Evolutionary conservation across 2,888 invertebrate species (phyloP).

Genomic region (Conus canariensis): DNA sequence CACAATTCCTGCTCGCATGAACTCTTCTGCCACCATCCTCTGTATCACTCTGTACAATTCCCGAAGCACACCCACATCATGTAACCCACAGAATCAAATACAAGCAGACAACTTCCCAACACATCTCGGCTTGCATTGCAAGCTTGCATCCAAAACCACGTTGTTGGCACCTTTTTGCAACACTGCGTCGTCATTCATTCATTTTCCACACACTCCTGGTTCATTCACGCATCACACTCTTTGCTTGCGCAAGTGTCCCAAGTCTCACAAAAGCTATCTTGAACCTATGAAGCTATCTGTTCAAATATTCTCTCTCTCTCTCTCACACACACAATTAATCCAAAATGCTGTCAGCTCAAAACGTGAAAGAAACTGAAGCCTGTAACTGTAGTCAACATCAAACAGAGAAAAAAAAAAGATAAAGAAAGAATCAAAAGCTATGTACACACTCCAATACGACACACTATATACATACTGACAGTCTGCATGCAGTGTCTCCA

Average conservation of each 20-base stretch:
- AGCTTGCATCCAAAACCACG: slow-evolving; percentile 11
- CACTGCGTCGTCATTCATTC: neutral
- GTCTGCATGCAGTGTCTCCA: neutral
- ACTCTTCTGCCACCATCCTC: neutral
- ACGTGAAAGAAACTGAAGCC: neutral
- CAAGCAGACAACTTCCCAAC: neutral
- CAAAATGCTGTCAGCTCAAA: neutral
- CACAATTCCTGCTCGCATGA: neutral
- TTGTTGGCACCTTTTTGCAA: slow-evolving; percentile 13
- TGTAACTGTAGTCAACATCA: neutral
- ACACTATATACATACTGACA: slow-evolving; percentile 6
- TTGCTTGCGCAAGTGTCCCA: neutral
- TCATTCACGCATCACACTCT: neutral
- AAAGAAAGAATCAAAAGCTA: neutral
- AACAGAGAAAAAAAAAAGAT: neutral
- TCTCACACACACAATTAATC: neutral
- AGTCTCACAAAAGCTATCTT: neutral
- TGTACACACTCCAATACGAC: slow-evolving; percentile 21
- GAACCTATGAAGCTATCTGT: neutral
- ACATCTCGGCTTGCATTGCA: neutral
- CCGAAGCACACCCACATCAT: neutral
- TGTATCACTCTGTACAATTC: neutral
- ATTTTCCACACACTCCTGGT: neutral
- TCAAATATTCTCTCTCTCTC: neutral
- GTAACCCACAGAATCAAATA: neutral